These are phyloP conservation scores for Scolopax mira DNA, from an alignment of 2,113 vertebrate species.

Conservation along the genomic window DNA sequence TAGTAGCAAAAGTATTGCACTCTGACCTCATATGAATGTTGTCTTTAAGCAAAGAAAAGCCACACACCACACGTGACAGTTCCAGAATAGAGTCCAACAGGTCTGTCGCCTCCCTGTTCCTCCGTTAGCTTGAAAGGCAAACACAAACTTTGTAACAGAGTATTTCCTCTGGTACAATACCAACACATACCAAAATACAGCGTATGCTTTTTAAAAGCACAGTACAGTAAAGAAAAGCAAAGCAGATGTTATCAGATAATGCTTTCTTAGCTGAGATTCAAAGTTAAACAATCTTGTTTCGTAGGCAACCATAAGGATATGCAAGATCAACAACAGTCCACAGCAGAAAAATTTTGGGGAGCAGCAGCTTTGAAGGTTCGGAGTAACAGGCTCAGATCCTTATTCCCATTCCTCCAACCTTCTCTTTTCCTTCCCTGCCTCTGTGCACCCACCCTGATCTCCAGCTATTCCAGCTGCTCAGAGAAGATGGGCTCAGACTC, in stretches of 20 bases:
- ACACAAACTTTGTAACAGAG: not conserved
- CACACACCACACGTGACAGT: too few relatives aligned
- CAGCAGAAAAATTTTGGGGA: not conserved
- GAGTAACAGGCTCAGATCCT: not conserved
- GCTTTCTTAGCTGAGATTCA: not conserved
- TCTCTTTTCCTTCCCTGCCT: not conserved
- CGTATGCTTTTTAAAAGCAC: not conserved
- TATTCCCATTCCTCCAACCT: not conserved
- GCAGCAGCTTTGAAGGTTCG: not conserved
- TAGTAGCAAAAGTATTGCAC: fast-evolving
- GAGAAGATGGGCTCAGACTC: not conserved
- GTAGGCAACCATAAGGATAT: not conserved
- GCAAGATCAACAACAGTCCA: fast-evolving
- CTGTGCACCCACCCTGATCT: not conserved
- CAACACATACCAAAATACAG: not conserved
- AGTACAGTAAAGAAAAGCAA: not conserved
- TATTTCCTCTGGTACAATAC: not conserved
- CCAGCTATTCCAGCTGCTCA: not conserved
- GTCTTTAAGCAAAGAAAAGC: not conserved
- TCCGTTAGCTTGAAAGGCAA: fast-evolving
- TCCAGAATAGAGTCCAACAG: not conserved
- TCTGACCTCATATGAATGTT: not conserved
- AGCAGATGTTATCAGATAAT: too few relatives aligned
- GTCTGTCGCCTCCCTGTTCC: fast-evolving
- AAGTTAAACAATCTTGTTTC: not conserved